Base-by-base conservation (phyloP, 2,113 vertebrate genomes). In the Salvelinus sp. region DNA sequence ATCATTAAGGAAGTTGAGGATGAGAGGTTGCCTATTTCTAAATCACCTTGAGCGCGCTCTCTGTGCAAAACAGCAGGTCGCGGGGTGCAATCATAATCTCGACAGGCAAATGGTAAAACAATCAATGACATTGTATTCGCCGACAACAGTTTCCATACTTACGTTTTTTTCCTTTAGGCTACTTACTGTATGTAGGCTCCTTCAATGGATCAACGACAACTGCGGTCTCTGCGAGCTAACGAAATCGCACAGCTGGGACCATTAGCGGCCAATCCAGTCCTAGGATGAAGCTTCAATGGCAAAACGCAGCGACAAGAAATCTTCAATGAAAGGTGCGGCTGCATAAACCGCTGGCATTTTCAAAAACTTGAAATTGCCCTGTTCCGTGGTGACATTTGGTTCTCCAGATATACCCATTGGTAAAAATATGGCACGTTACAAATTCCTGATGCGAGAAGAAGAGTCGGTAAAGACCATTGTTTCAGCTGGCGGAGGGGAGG, bases 391-490 rank as follows among this genome's bases (percentile, higher is more conserved):
- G 89, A 90, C 91, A 93, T 90, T 74, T 83, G 86, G 82, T 90
- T 76, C 85, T 83, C 87, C 79, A 88, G 79, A 62, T 70, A 65
- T 90, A 86, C 90, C 91, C 94, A 93, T 94, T 89, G 93, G 93
- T 79, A 73, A 83, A 94, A 96, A 96, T 93, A 97, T 96, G 95
- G 96, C 96, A 96, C 92, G 96, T 94, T 96, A 93, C 92, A 95
- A 94, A 95, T 96, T 94, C 91, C 38, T 93, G 95, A 95, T 93
- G 95, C 92, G 95, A 93, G 93, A 93, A 96, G 94, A 94, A 92
- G 92, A 94, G 95, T 93, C 94, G 96, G 97, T 88, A 94, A 92
- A 96, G 94, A 98, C 96, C 97, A 98, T 96, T 96, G 94, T 94
- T 68, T 77, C 80, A 83, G 88, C 77, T 73, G 83, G 81, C 75